Conservation (phyloP, 2,113 vertebrate species). For the Dasyurus viverrinus region DNA sequence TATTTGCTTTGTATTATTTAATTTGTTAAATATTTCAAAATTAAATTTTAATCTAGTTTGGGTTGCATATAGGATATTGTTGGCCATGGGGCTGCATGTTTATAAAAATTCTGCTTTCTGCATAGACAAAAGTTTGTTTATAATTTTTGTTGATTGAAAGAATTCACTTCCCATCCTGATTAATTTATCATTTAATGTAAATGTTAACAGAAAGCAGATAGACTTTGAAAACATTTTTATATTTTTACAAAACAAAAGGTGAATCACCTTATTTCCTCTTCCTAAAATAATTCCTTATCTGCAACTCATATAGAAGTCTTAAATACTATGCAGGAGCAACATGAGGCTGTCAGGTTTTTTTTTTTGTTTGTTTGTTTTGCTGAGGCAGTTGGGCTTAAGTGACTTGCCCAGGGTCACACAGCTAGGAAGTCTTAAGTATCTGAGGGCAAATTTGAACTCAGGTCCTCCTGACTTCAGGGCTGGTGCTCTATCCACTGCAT, state of each 20-base stretch:
- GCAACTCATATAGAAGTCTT: conserved; percentile 73
- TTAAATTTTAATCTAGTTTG: neutral
- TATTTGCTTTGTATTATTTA: neutral
- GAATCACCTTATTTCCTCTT: conserved; percentile 70
- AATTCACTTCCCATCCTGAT: conserved; percentile 29
- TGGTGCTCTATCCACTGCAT: too few species aligned
- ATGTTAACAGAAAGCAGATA: conserved; percentile 84
- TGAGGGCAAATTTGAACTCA: too few species aligned
- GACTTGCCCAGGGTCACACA: too few species aligned
- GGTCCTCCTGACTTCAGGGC: too few species aligned
- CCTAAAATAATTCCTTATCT: conserved; percentile 74
- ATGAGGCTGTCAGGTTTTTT: conserved; percentile 16
- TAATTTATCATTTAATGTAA: conserved; percentile 85
- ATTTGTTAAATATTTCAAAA: neutral
- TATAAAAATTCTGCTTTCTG: neutral
- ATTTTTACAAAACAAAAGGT: conserved; percentile 82
- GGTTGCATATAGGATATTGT: neutral
- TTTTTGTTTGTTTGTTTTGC: too few species aligned
- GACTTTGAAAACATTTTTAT: conserved; percentile 78
- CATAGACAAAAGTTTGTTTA: neutral
- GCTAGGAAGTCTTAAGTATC: too few species aligned
- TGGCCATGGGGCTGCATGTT: neutral
- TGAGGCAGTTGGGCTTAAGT: too few species aligned
- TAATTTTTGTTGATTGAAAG: neutral
- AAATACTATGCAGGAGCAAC: conserved; percentile 68